Evolutionary conservation across 2,797 vertebrate species (phyloP), one percentile per base, ranked within the genome.

Genomic region (Chelonia mydas): DNA sequence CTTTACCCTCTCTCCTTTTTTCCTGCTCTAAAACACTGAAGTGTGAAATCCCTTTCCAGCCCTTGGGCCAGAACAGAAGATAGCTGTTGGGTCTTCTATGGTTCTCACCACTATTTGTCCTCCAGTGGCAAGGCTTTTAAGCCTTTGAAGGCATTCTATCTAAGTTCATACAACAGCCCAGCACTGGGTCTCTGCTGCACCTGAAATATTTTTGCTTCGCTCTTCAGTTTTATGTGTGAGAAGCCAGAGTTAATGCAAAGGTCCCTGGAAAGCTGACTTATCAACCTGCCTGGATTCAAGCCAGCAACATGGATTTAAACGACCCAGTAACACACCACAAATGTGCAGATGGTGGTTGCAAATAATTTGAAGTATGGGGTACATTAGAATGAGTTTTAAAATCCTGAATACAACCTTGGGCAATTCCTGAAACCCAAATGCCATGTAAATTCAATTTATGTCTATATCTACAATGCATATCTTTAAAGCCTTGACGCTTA

Each of bases 31-130:
- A 59, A 94, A 93, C 88, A 94, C 65, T 27, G 55, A 93, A 81
- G 83, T 74, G 47, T 81, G 84, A 93, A 72, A 94, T 74, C 55
- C 87, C 68, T 91, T 95, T 49, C 49, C 89, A 93, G 92, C 31
- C 45, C 89, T 87, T 92, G 90, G 51, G 85, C 27, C 74, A 95
- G 94, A 92, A 89, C 76, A 94, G 86, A 95, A 96, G n/a, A 80
- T 85, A 94, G 77, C n/a, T 86, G 83, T 47, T 88, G n/a, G 2
- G 21, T 95, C 25, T 95, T 91, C 88, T 88, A 84, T 90, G 91
- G 88, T 17, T 95, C 91, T 93, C 90, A 16, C 86, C 68, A 41
- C 85, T 90, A 94, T 51, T 47, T 91, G 37, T 81, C 74, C 59
- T 95, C 31, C 57, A 81, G 80, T 92, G 61, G 76, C 59, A 95